Conservation (phyloP, 2,113 vertebrate species). For the Prunella fulvescens region DNA sequence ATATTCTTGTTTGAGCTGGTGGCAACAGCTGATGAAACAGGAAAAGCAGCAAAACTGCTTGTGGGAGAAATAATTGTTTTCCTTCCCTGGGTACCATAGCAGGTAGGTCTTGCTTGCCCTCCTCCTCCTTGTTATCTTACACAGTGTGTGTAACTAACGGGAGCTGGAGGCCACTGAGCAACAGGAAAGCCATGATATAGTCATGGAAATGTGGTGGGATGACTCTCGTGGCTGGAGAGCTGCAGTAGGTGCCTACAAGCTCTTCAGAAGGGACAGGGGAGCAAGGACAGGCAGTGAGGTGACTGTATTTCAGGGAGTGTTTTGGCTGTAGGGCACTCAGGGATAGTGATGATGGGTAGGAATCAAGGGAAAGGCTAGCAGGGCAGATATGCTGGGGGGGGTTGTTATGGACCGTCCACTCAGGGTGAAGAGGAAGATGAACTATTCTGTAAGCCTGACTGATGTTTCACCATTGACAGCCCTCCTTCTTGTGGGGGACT, state of each 20-base stretch:
- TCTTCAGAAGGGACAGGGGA: background rate
- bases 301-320: background rate
- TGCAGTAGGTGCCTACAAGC: background rate
- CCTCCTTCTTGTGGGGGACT: background rate
- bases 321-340: background rate
- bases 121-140: background rate
- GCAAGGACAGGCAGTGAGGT: background rate
- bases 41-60: background rate
- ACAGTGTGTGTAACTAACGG: background rate
- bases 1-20: background rate
- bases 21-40: background rate
- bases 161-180: background rate
- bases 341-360: too few relatives aligned
- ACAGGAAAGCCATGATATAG: background rate
- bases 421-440: background rate
- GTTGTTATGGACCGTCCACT: too few relatives aligned
- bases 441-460: background rate
- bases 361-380: background rate
- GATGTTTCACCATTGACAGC: background rate
- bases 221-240: background rate
- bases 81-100: background rate
- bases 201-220: rapidly evolving
- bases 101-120: background rate
- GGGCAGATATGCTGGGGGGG: background rate
- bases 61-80: background rate